Base-by-base conservation (phyloP, 2,888 invertebrate genomes). In the Mactromeris polynyma region DNA sequence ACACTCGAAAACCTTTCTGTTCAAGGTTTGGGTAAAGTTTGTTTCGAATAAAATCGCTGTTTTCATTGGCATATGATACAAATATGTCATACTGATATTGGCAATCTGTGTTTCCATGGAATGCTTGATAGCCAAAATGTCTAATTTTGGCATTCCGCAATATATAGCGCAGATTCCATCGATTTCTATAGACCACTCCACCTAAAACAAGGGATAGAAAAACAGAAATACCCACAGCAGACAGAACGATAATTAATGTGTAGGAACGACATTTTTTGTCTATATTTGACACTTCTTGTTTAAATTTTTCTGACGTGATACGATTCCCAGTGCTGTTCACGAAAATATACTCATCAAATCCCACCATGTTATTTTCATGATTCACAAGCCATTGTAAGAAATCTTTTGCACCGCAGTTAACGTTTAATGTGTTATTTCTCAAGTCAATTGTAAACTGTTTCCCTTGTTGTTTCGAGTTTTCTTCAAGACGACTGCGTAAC, bases 1-100 rank as follows among this genome's bases (percentile, higher is more conserved):
- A 94, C 21, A 94, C 87, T 21, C 54, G 78, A 31, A 91, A 82
- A 2, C 89, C 93, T 19, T 81, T 33, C 14, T 40, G 38, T 58
- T 86, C 80, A 9, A 89, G 79, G 7, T 51, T 51, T 17, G 86
- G 86, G 36, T 86, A 69, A 21, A 89, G 14, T 54, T 86, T n/a
- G 33, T 80, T 58, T 14, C 17, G 17, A 31, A 89, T 31, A 58
- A 89, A 89, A 2, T 31, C 64, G 33, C 64, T 31, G 42, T 89
- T 73, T 38, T 89, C 86, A 38, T 89, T 79, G 0, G 89, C 80
- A 69, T 46, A 46, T 17, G 46, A 46, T 46, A 46, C 14, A 46
- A 46, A 46, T 46, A 86, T 86, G 54, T 89, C 86, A 36, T 80
- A 81, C 51, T 36, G 51, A 51, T 86, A 82, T 26, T 89, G 73